phyloP scores from a whole-genome alignment of 2,888 invertebrate genomes.

The Plagodis dolabraria region DNA sequence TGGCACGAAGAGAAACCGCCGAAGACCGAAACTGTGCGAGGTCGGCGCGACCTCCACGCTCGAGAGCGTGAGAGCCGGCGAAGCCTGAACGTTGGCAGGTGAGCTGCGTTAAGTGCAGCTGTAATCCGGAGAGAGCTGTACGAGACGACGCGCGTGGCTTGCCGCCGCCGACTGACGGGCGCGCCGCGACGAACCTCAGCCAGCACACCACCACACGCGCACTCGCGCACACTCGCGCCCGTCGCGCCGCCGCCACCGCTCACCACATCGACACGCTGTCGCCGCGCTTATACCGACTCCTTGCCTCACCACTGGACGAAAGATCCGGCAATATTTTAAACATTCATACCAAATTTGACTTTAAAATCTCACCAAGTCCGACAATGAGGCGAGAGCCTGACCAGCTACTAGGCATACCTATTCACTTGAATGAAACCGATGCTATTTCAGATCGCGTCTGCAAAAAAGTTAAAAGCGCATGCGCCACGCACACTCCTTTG shows the following conservation, averaged over 20 bases:
- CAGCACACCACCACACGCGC: slow-evolving; percentile 75
- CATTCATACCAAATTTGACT: slow-evolving; percentile 79
- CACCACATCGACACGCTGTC: slow-evolving; percentile 46
- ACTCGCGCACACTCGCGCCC: slow-evolving; percentile 66
- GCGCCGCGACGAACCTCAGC: slow-evolving; percentile 74
- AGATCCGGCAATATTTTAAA: slow-evolving; percentile 75
- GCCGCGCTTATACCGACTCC: slow-evolving; percentile 52
- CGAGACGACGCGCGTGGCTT: slow-evolving; percentile 82
- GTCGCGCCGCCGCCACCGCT: slow-evolving; percentile 53
- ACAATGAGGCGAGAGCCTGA: slow-evolving; percentile 60
- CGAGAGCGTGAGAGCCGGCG: slow-evolving; percentile 76
- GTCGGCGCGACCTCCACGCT: slow-evolving; percentile 75
- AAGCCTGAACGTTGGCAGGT: slow-evolving; percentile 73
- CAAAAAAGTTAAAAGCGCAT: slow-evolving; percentile 71
- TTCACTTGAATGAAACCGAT: slow-evolving; percentile 66
- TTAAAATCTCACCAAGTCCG: slow-evolving; percentile 73
- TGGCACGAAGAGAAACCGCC: slow-evolving; percentile 59
- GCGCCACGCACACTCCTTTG: slow-evolving; percentile 71
- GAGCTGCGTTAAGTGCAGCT: slow-evolving; percentile 66
- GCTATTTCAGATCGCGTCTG: slow-evolving; percentile 56
- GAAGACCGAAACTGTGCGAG: slow-evolving; percentile 66
- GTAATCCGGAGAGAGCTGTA: slow-evolving; percentile 60
- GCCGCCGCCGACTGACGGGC: slow-evolving; percentile 83
- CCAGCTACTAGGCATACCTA: slow-evolving; percentile 55
- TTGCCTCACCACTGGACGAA: slow-evolving; percentile 49